Conservation (phyloP, 2,888 invertebrate species). For the Tipula unca region DNA sequence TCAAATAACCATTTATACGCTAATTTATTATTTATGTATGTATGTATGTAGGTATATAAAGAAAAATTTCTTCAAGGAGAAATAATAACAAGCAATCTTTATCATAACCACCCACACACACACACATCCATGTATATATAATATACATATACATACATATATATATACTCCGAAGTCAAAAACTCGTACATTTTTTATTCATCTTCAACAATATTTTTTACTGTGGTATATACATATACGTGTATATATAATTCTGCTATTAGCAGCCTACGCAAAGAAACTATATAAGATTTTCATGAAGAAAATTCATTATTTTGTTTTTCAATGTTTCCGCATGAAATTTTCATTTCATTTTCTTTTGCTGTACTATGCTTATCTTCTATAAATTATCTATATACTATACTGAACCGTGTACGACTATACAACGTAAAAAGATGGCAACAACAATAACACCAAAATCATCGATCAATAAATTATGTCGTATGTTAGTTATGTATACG, state of each 20-base stretch:
- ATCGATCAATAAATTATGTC: not conserved
- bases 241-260: not conserved
- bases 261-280: not conserved
- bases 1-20: not conserved
- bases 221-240: not conserved
- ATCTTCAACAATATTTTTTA: not conserved
- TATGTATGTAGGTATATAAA: too few species aligned
- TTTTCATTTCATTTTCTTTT: not conserved
- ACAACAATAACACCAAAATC: not conserved
- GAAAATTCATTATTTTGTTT: constrained; percentile 8
- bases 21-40: not conserved
- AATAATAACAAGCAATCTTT: not conserved
- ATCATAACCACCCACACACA: not conserved
- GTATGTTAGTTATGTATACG: not conserved
- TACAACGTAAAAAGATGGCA: not conserved
- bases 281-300: not conserved
- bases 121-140: too few species aligned
- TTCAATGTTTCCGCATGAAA: not conserved
- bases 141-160: not conserved
- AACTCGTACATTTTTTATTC: not conserved
- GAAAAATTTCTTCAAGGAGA: not conserved
- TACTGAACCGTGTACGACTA: not conserved
- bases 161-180: not conserved
- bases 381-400: not conserved
- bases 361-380: not conserved